A percentile compares a stretch with the other conserved stretches of the same genome.
These are phyloP conservation scores for Menidia menidia DNA, from an alignment of 2,797 vertebrate genomes.

Conservation along the genomic window DNA sequence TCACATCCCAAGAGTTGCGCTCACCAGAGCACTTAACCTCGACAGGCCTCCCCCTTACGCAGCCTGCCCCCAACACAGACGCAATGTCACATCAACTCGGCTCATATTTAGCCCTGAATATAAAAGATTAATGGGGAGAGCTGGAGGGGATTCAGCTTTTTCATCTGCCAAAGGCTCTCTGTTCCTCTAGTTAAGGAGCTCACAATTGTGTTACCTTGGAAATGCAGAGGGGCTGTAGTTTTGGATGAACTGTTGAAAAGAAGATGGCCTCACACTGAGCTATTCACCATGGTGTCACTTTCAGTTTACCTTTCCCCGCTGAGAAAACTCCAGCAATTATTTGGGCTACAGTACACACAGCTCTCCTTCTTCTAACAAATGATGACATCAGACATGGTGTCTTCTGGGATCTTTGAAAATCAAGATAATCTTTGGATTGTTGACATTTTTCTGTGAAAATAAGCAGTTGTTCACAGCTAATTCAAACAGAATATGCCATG, in stretches of 20 bases:
- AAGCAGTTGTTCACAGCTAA: conserved; percentile 11
- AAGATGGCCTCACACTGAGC: conserved; percentile 70
- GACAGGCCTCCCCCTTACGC: conserved; percentile 62
- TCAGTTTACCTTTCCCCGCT: conserved; percentile 81
- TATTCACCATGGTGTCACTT: conserved; percentile 73
- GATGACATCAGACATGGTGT: conserved; percentile 66
- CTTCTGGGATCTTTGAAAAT: conserved; percentile 59
- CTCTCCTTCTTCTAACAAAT: conserved; percentile 59
- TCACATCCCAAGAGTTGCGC: conserved; percentile 64
- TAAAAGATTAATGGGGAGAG: conserved; percentile 80
- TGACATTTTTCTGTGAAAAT: conserved; percentile 57
- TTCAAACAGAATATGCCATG: conserved; percentile 29
- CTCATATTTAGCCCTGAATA: conserved; percentile 77
- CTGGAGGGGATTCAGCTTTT: conserved; percentile 38
- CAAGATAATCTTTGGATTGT: conserved; percentile 40
- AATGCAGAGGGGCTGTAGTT: conserved; percentile 62
- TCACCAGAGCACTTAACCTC: conserved; percentile 84
- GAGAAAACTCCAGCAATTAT: conserved; percentile 76
- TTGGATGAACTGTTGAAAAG: conserved; percentile 63
- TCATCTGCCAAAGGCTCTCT: conserved; percentile 58
- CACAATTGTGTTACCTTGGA: conserved; percentile 49
- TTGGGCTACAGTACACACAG: conserved; percentile 66
- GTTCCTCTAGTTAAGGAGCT: conserved; percentile 49
- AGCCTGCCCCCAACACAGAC: conserved; percentile 67
- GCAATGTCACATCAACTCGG: conserved; percentile 75